Percentiles rank a stretch among this genome's conserved stretches.
phyloP scores from a whole-genome alignment of 1,140 invertebrate species.

The Hylaeus volcanicus region DNA sequence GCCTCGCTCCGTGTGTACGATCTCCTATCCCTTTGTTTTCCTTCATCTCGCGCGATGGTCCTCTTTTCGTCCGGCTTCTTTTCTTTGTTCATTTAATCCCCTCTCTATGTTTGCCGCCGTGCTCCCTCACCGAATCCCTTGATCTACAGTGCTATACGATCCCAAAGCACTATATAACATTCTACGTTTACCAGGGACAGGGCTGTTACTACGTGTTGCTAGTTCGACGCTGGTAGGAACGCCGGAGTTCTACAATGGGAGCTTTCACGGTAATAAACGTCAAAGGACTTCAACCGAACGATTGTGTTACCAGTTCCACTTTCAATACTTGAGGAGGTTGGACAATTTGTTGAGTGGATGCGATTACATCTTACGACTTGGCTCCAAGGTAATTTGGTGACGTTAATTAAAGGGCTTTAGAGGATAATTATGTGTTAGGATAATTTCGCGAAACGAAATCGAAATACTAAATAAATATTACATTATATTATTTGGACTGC shows the following conservation, averaged over 20 bases:
- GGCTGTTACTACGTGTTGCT: background rate
- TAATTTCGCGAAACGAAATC: too few relatives aligned
- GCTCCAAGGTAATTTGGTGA: background rate
- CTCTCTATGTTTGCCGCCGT: background rate
- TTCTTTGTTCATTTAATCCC: background rate
- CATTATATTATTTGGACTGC: too few relatives aligned
- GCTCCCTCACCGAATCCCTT: background rate
- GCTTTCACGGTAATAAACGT: conserved; percentile 24
- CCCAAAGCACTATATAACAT: conserved; percentile 67
- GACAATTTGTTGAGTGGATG: background rate
- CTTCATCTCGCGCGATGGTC: background rate
- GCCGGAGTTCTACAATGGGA: background rate
- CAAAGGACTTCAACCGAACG: conserved; percentile 5
- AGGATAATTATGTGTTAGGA: background rate
- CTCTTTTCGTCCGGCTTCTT: background rate
- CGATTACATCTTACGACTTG: background rate
- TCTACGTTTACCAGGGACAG: conserved; percentile 13
- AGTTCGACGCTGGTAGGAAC: background rate
- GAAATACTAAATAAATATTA: background rate
- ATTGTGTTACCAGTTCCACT: background rate
- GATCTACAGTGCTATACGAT: conserved; percentile 59
- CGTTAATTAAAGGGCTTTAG: background rate
- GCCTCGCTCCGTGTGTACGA: background rate
- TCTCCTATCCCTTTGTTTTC: conserved; percentile 1
- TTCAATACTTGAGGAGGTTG: background rate